Evolutionary conservation across 35 echinoderm and acorn worm genomes (phyloP).

Genomic region (Patiria miniata): DNA sequence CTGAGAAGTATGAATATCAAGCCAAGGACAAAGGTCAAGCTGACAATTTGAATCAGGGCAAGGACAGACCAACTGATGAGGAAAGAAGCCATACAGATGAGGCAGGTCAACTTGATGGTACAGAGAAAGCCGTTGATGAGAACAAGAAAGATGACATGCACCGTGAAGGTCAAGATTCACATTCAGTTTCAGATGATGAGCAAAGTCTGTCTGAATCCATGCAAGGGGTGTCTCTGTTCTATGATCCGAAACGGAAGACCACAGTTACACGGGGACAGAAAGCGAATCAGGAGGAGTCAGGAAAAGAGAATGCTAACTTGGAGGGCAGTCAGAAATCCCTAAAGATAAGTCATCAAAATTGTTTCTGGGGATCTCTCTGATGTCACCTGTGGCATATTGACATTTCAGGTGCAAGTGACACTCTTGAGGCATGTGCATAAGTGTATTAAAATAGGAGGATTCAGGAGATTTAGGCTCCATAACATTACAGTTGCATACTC

Average conservation of each 20-base stretch:
- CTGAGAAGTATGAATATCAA: not conserved
- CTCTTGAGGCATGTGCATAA: too few relatives aligned
- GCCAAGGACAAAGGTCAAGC: not conserved
- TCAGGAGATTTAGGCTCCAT: too few relatives aligned
- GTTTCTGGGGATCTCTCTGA: constrained; percentile 11
- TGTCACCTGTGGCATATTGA: too few relatives aligned
- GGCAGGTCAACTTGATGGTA: not conserved
- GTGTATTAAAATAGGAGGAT: too few relatives aligned
- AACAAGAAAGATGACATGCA: not conserved
- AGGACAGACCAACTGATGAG: not conserved
- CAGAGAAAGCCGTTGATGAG: not conserved
- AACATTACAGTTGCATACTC: too few relatives aligned
- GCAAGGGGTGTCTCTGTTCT: constrained; percentile 26
- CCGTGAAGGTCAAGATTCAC: not conserved
- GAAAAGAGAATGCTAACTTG: not conserved
- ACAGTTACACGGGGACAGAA: constrained; percentile 32
- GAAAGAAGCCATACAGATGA: not conserved
- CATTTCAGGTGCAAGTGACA: too few relatives aligned
- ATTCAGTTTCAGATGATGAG: not conserved
- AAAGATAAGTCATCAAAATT: constrained; percentile 2
- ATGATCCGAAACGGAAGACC: constrained; percentile 44
- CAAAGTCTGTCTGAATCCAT: not conserved
- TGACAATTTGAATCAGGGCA: too few relatives aligned
- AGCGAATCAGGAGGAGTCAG: not conserved
- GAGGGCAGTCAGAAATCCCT: not conserved